A percentile compares a stretch with the other conserved stretches of the same genome.
These are phyloP conservation scores for Chlorops oryzae DNA, from an alignment of 1,140 invertebrate species.

Conservation along the genomic window DNA sequence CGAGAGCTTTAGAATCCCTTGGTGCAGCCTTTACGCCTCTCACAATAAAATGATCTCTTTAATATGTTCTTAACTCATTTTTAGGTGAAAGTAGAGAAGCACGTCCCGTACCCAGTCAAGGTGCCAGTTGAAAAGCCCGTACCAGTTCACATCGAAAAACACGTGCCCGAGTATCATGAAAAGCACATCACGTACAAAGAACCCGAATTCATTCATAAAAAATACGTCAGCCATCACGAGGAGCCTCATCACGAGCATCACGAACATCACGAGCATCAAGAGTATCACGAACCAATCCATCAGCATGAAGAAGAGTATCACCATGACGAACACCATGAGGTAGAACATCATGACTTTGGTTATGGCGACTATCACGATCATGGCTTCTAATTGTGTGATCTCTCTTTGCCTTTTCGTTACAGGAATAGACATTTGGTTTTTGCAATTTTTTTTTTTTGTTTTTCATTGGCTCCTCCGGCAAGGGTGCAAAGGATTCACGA, in stretches of 20 bases:
- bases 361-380: slow-evolving; percentile 18
- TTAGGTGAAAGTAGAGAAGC: slow-evolving; percentile 54
- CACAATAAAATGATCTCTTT: slow-evolving; percentile 37
- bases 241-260: slow-evolving; percentile 9
- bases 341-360: slow-evolving; percentile 42
- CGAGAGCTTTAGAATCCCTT: no score
- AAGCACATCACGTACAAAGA: slow-evolving; percentile 44
- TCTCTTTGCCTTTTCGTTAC: no score
- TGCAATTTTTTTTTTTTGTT: neutral
- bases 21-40: no score
- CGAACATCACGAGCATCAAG: slow-evolving; percentile 22
- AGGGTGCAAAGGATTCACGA: no score
- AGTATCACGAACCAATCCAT: slow-evolving; percentile 32
- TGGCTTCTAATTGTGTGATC: neutral
- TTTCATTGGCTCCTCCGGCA: no score
- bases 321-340: slow-evolving; percentile 37
- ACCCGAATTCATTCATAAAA: slow-evolving; percentile 42
- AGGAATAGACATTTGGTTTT: no score
- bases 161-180: slow-evolving; percentile 43
- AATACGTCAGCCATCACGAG: slow-evolving; percentile 20
- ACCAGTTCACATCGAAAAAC: slow-evolving; percentile 49
- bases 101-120: slow-evolving; percentile 54
- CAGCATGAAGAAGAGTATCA: slow-evolving; percentile 26
- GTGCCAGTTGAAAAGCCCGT: slow-evolving; percentile 52
- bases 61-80: no score